phyloP scores from a whole-genome alignment of 2,113 vertebrate genomes.

The Halcyon senegalensis region DNA sequence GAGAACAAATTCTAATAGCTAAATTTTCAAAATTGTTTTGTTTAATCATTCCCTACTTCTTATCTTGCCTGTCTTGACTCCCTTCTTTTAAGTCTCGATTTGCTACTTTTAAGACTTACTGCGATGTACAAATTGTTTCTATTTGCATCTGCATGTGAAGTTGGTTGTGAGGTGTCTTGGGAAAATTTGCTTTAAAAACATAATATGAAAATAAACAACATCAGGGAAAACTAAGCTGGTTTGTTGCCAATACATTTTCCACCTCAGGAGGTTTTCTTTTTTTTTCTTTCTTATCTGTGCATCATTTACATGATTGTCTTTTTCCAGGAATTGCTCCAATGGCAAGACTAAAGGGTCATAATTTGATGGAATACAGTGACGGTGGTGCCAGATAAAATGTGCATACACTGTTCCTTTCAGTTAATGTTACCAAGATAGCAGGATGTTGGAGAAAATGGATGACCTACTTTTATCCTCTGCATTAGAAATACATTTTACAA shows the following conservation, averaged over 20 bases:
- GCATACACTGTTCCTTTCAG: constrained; percentile 22
- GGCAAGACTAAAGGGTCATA: neutral
- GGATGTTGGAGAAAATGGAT: constrained; percentile 37
- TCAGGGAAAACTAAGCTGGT: neutral
- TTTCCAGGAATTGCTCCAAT: constrained; percentile 23
- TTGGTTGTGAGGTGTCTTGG: neutral
- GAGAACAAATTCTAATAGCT: neutral
- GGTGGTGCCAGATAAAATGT: neutral
- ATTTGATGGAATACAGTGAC: constrained; percentile 38
- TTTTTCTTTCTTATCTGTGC: neutral
- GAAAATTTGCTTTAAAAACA: constrained; percentile 49
- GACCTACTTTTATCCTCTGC: constrained; percentile 60
- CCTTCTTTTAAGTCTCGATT: neutral
- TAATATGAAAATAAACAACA: constrained; percentile 42
- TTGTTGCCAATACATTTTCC: constrained; percentile 35
- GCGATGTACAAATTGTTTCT: neutral
- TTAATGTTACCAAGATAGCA: neutral
- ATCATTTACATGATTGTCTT: constrained; percentile 40
- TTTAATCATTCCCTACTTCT: neutral
- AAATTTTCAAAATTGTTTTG: neutral
- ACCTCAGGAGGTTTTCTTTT: neutral
- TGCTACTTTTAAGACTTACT: constrained; percentile 2
- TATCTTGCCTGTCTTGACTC: neutral
- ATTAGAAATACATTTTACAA: neutral
- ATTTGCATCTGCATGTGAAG: neutral